These are phyloP conservation scores for Dynastes maya DNA, from an alignment of 2,888 invertebrate genomes.

Conservation along the genomic window DNA sequence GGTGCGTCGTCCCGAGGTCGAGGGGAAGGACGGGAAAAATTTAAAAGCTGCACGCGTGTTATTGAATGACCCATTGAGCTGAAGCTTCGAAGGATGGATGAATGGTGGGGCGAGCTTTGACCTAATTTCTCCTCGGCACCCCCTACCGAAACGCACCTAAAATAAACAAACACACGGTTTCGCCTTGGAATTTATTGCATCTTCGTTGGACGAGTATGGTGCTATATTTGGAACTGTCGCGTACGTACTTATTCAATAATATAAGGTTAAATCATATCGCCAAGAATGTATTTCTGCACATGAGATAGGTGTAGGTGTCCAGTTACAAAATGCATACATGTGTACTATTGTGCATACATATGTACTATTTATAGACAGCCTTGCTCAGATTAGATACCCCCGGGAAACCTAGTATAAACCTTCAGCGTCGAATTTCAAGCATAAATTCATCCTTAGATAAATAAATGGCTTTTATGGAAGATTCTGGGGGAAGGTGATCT, in stretches of 20 bases:
- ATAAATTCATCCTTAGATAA: no score
- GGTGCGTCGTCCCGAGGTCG: background rate
- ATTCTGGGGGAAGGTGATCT: no score
- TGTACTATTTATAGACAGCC: no score
- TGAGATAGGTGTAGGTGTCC: no score
- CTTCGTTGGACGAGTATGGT: background rate
- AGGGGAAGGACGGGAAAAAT: conserved; percentile 23
- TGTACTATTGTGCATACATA: no score
- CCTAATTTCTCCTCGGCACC: conserved; percentile 58
- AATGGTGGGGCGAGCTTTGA: conserved; percentile 57
- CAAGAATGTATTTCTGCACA: no score
- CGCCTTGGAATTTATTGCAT: conserved; percentile 51
- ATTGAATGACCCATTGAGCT: conserved; percentile 61
- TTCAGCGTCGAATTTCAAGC: no score
- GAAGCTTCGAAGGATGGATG: conserved; percentile 55
- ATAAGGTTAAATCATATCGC: background rate
- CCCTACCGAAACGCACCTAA: conserved; percentile 53
- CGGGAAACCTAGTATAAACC: no score
- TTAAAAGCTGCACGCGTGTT: conserved; percentile 51
- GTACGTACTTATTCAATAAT: background rate
- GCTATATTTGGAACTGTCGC: conserved; percentile 5
- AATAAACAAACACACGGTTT: conserved; percentile 57
- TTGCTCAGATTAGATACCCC: no score
- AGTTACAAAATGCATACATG: no score
- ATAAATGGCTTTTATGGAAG: no score